Evolutionary conservation across 1,140 invertebrate species (phyloP), one percentile per base, ranked within the genome.

Genomic region (Scaptomyza montana): DNA sequence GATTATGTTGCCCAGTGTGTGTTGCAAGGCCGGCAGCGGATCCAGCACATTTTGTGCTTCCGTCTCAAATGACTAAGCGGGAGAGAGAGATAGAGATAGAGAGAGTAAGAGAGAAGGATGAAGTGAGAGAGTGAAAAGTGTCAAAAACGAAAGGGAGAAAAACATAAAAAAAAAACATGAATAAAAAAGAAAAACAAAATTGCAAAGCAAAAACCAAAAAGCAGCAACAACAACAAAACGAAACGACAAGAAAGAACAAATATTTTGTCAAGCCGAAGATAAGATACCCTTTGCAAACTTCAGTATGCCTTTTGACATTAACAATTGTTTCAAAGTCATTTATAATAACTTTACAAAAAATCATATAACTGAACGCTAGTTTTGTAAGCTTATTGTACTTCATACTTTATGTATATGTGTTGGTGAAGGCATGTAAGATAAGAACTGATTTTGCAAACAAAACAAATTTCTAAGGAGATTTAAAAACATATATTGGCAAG

Each of bases 1-100:
- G 47, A 98, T 93, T 0, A 96, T 92, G 77, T 96, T 96, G 10
- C 96, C 97, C 30, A 97, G 77, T n/a, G 93, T 94, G 81, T 97
- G 95, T n/a, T 94, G 93, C 5, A 97, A 71, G 64, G 92, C 72
- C 2, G 69, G 57, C 65, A 75, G 57, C 6, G 90, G 90, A 43
- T 92, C 71, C 10, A 91, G 47, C 33, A 49, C 47, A 12, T 47
- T 45, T 30, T 55, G 50, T 36, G 71, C 56, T 46, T 72, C 76
- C 36, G 61, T 50, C 33, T 71, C 55, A 28, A 56, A 56, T 8
- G 46, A 43, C 79, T 75, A 36, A 36, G 50, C 16, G 39, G 1
- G 12, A 10, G 36, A 16, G 9, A 53, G 12, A 13, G 41, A 12
- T 4, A 59, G 45, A 68, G n/a, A n/a, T n/a, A n/a, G 28, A 73